Base-by-base conservation (phyloP, 1,140 invertebrate species). In the Saccostrea echinata region DNA sequence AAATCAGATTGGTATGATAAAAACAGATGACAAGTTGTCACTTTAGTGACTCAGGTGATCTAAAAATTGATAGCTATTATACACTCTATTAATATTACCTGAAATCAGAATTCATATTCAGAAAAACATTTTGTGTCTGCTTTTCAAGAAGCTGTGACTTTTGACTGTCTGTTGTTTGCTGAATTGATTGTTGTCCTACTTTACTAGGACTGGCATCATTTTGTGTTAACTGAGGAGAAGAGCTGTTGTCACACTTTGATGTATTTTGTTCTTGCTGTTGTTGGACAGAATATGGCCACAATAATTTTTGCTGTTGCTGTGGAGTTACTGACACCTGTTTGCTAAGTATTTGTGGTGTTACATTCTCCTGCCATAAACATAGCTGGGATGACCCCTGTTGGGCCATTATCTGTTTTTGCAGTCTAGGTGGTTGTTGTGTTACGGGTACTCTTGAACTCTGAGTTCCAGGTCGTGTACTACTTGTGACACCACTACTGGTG, bases 391-490 rank as follows among this genome's bases (percentile, higher is more conserved):
- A 43, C 33, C 80, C 76, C 88, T 90, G 87, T 81, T 91, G 91
- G 51, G 89, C 90, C 85, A 90, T 87, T 30, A 84, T 43, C 53
- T 90, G 90, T 71, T 89, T 88, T 61, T 91, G 90, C 76, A 89
- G 84, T 64, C 88, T 86, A 55, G 88, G 90, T 33, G 88, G 91
- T 18, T 88, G 88, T 68, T 90, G 90, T 80, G 82, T 43, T 18
- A 82, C 57, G 12, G 86, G 85, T 33, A 88, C 43, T 68, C 86
- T 89, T 53, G 84, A 57, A 51, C 76, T 88, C 71, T 88, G 43
- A 30, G 84, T 68, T 24, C 55, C 81, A 13, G 52, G 61, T 27
- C 57, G 84, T 33, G 83, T 30, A 13, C 68, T 84, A 18, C 89
- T 87, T 21, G 90, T 84, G 4, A 76, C 68, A 76, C 30, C 13